phyloP scores from a whole-genome alignment of 2,888 invertebrate genomes.

The Cotesia congregata region DNA sequence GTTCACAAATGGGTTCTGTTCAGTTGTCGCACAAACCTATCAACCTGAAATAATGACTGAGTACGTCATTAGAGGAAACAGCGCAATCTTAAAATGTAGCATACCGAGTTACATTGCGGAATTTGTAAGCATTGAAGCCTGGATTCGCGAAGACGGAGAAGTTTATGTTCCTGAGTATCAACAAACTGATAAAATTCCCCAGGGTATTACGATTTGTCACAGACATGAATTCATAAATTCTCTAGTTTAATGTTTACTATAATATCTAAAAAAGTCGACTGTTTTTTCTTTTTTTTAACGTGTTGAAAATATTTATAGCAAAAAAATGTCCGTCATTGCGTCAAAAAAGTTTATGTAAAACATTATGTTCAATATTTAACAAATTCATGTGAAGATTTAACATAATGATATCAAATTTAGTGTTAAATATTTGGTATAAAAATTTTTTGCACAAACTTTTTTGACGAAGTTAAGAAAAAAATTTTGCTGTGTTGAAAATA shows the following conservation, averaged over 20 bases:
- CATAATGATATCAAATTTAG: too few relatives aligned
- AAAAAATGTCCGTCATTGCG: too few relatives aligned
- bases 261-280: too few relatives aligned
- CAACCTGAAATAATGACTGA: conserved; percentile 81
- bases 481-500: too few relatives aligned
- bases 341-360: too few relatives aligned
- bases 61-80: conserved; percentile 82
- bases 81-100: conserved; percentile 80
- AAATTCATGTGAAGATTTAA: too few relatives aligned
- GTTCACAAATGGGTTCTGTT: conserved; percentile 20
- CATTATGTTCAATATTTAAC: too few relatives aligned
- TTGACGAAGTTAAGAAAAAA: too few relatives aligned
- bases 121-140: conserved; percentile 79
- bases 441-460: too few relatives aligned
- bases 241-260: neutral
- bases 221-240: neutral
- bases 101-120: conserved; percentile 83
- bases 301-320: too few relatives aligned
- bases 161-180: conserved; percentile 62
- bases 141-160: conserved; percentile 79
- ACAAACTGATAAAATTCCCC: conserved; percentile 50
- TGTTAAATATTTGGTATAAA: too few relatives aligned
- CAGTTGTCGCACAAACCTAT: conserved; percentile 82
- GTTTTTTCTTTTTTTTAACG: too few relatives aligned
- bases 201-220: conserved; percentile 56